Evolutionary conservation across 2,888 invertebrate genomes (phyloP).

Genomic region (Spilosoma lubricipeda): DNA sequence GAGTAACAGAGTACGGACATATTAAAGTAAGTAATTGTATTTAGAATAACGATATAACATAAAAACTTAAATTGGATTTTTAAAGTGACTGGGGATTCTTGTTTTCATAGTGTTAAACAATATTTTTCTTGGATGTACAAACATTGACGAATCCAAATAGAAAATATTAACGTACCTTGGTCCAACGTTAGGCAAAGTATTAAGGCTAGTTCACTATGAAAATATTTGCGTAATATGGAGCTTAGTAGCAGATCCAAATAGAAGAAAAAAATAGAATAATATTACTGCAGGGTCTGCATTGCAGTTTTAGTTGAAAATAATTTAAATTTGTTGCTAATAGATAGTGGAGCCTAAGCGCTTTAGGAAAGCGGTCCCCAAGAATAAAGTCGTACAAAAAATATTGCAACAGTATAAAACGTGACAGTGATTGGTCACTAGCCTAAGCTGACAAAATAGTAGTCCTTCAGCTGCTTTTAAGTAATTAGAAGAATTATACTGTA

Average conservation of each 20-base stretch:
- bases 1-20: too few species aligned
- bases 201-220: neutral
- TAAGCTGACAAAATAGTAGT: neutral
- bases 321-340: neutral
- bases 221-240: neutral
- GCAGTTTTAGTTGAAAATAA: neutral
- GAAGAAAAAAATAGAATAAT: neutral
- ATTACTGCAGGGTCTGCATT: neutral
- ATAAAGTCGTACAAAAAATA: neutral
- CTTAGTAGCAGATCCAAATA: neutral
- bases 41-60: neutral
- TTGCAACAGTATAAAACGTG: constrained; percentile 14
- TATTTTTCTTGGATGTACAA: too few species aligned
- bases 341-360: constrained; percentile 7
- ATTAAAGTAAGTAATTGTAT: neutral
- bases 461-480: neutral
- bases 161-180: too few species aligned
- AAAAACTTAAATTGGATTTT: neutral
- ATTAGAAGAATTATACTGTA: neutral
- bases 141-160: too few species aligned
- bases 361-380: neutral
- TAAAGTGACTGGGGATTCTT: too few species aligned
- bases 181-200: too few species aligned
- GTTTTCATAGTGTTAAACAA: too few species aligned
- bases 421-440: constrained; percentile 16